A percentile compares a stretch with the other conserved stretches of the same genome.
Evolutionary conservation across 2,113 vertebrate genomes (phyloP).

Genomic region (Asarcornis scutulata): DNA sequence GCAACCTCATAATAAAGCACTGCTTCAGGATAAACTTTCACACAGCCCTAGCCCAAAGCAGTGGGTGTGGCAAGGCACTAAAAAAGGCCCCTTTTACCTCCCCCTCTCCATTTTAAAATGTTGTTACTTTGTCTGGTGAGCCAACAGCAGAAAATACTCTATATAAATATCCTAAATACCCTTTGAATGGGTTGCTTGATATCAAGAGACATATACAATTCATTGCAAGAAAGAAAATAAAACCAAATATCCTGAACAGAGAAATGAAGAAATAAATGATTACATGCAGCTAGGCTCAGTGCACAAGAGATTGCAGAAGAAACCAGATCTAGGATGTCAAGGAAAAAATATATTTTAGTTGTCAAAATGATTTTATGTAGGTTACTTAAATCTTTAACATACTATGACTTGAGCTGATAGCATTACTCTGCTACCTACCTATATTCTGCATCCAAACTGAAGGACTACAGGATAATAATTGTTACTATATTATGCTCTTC

Average conservation of each 20-base stretch:
- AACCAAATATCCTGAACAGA: background rate
- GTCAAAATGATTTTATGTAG: background rate
- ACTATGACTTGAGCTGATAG: background rate
- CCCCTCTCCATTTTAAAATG: background rate
- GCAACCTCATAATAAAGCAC: background rate
- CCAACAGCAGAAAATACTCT: background rate
- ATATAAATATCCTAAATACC: background rate
- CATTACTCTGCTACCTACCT: background rate
- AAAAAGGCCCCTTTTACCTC: background rate
- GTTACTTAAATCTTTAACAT: background rate
- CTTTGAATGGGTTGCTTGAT: background rate
- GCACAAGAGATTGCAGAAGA: background rate
- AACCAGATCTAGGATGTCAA: background rate
- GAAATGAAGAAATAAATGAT: background rate
- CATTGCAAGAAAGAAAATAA: background rate
- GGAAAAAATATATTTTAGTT: background rate
- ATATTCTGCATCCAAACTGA: background rate
- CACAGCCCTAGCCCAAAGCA: background rate
- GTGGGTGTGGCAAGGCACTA: background rate
- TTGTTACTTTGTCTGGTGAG: background rate
- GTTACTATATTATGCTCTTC: background rate
- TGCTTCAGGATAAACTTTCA: background rate
- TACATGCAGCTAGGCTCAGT: background rate
- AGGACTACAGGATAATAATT: background rate
- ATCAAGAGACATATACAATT: fast-evolving